Percentiles rank a stretch among this genome's conserved stretches.
phyloP scores from a whole-genome alignment of 2,888 invertebrate species.

The Cybosia mesomella region DNA sequence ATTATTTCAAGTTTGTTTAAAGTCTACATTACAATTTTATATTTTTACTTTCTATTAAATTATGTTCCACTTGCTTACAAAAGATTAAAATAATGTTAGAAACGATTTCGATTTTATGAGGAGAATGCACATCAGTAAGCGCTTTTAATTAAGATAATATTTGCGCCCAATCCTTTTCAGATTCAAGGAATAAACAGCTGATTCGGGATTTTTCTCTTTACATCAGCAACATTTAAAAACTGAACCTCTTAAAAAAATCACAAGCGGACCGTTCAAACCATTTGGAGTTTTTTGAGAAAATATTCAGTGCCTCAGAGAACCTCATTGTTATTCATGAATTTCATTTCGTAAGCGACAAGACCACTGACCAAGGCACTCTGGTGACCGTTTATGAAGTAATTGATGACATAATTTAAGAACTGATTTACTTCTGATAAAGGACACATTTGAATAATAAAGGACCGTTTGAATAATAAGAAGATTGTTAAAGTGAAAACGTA shows the following conservation, averaged over 20 bases:
- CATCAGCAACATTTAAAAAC: constrained; percentile 20
- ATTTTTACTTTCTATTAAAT: neutral
- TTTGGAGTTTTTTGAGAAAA: constrained; percentile 30
- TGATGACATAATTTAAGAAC: constrained; percentile 24
- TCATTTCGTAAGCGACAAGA: constrained; percentile 32
- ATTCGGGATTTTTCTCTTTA: constrained; percentile 7
- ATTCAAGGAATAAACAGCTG: constrained; percentile 13
- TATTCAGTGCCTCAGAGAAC: constrained; percentile 32
- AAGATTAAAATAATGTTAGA: neutral
- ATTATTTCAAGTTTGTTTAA: too few species aligned
- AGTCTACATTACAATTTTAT: neutral
- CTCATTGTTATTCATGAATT: constrained; percentile 54
- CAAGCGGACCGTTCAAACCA: constrained; percentile 29
- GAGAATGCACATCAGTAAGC: neutral
- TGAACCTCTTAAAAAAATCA: constrained; percentile 29
- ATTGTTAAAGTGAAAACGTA: too few species aligned
- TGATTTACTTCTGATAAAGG: constrained; percentile 17
- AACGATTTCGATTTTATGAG: neutral
- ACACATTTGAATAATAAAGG: neutral
- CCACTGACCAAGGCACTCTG: constrained; percentile 26
- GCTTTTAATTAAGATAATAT: constrained; percentile 4
- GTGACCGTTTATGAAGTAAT: constrained; percentile 43
- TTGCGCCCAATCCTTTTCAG: neutral
- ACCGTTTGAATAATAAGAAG: too few species aligned
- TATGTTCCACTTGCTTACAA: constrained; percentile 1